Evolutionary conservation across 1,140 invertebrate species (phyloP), one percentile per base, ranked within the genome.

Genomic region (Zaprionus taronus): DNA sequence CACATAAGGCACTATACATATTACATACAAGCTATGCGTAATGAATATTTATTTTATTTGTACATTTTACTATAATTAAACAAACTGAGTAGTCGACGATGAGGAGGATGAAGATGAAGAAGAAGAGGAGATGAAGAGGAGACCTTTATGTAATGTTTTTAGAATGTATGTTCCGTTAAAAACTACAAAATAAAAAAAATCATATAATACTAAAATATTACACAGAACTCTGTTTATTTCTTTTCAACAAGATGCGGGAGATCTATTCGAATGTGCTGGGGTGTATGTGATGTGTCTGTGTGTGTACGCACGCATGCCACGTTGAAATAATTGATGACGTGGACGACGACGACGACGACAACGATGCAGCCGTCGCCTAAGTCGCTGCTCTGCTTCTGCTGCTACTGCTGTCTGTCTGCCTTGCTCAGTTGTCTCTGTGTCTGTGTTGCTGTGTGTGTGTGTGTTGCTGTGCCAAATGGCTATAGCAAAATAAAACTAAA

Each of bases 401-500:
- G 31, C 57, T 38, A 41, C 31, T 58, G 72, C 69, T 66, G 74
- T 72, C 68, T 72, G 22, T 69, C 26, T 61, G 62, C 44, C 69
- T 72, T 55, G 41, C 56, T 28, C n/a, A n/a, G 41, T 62, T 56
- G 20, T 58, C 57, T 20, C n/a, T n/a, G 60, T 55, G 44, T 58
- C 24, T 82, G 67, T 86, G 47, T 76, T 89, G 81, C 81, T 90
- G 78, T 89, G 84, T n/a, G 60, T 55, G 44, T 58, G 28, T 82
- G 67, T 86, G 47, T 76, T 89, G 81, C 81, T 90, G 78, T 89
- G 84, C 85, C 85, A 85, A 89, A 89, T 89, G 84, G 82, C 85
- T 85, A 81, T 83, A 78, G 91, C 83, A 92, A 91, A 89, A 89
- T 83, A 89, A 87, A 92, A 92, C 91, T 92, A 92, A 92, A 92